phyloP scores from a whole-genome alignment of 2,888 invertebrate species.

The Drosophila silvestris region DNA sequence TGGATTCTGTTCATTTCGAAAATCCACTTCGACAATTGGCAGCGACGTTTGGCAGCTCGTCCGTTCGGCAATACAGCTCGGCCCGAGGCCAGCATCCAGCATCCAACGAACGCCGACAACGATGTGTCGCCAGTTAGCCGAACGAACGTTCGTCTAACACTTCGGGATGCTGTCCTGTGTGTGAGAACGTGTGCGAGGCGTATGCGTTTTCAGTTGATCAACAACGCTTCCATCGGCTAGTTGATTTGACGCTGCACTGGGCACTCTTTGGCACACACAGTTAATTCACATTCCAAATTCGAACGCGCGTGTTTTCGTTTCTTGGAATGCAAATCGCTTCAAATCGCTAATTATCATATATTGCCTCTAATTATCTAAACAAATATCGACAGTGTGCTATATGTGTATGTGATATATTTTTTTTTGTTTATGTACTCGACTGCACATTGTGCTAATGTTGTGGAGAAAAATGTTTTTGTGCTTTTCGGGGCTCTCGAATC shows the following conservation, averaged over 20 bases:
- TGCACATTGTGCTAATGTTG: conserved; percentile 23
- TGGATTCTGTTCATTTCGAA: conserved; percentile 76
- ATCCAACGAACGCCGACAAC: conserved; percentile 47
- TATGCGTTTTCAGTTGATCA: conserved; percentile 73
- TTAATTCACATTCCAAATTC: background rate
- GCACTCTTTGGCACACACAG: conserved; percentile 2
- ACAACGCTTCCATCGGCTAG: conserved; percentile 68
- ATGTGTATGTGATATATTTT: conserved; percentile 1
- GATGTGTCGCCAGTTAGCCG: conserved; percentile 7
- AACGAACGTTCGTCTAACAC: conserved; percentile 6
- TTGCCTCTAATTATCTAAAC: background rate
- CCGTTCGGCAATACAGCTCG: conserved; percentile 42
- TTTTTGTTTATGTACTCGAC: conserved; percentile 29
- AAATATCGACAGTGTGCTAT: conserved; percentile 2
- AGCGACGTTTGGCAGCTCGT: conserved; percentile 61
- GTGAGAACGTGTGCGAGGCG: conserved; percentile 9
- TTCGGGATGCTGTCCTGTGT: conserved; percentile 16
- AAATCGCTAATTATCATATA: background rate
- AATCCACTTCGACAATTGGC: conserved; percentile 82
- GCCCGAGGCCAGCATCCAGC: conserved; percentile 62
- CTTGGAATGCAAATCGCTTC: conserved; percentile 12
- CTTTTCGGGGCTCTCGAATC: background rate
- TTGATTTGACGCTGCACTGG: conserved; percentile 43
- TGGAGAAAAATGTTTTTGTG: conserved; percentile 20
- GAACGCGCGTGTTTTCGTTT: conserved; percentile 35